A percentile compares a stretch with the other conserved stretches of the same genome.
Evolutionary conservation across 2,113 vertebrate genomes (phyloP).

Genomic region (Cromileptes altivelis): DNA sequence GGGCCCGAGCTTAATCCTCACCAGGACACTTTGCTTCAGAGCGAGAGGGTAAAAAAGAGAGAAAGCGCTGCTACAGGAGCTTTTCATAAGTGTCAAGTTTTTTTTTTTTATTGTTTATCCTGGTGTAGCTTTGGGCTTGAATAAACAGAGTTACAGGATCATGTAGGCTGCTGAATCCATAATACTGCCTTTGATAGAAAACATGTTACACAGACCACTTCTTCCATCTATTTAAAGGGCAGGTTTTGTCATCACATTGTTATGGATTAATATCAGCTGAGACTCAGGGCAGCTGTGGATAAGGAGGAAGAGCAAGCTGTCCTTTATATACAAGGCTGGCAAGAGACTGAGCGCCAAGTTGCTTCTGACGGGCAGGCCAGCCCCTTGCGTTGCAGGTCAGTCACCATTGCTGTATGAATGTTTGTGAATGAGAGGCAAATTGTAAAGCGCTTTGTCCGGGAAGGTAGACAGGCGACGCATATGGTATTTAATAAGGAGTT

Average conservation of each 20-base stretch:
- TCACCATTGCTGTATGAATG: too few species aligned
- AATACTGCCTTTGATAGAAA: constrained; percentile 15
- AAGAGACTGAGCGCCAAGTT: too few species aligned
- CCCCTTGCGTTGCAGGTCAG: too few species aligned
- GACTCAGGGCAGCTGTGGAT: too few species aligned
- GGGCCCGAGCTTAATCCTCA: constrained; percentile 45
- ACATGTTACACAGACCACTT: neutral
- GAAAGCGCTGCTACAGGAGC: neutral
- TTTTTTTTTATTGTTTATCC: constrained; percentile 20
- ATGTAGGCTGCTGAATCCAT: constrained; percentile 1
- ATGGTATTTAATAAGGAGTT: neutral
- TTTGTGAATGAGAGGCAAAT: too few species aligned
- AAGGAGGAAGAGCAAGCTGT: too few species aligned
- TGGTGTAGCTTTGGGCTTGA: constrained; percentile 10
- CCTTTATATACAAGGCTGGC: too few species aligned
- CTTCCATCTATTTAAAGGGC: constrained; percentile 6
- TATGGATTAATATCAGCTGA: neutral
- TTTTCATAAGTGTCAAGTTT: constrained; percentile 33
- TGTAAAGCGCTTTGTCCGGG: too few species aligned
- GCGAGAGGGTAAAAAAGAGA: constrained; percentile 13
- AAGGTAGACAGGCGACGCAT: too few species aligned
- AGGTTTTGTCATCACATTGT: neutral
- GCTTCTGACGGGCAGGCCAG: too few species aligned
- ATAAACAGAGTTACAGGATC: constrained; percentile 4
- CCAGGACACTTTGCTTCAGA: constrained; percentile 24